Evolutionary conservation across 2,113 vertebrate genomes (phyloP).

Genomic region (Podilymbus podiceps): DNA sequence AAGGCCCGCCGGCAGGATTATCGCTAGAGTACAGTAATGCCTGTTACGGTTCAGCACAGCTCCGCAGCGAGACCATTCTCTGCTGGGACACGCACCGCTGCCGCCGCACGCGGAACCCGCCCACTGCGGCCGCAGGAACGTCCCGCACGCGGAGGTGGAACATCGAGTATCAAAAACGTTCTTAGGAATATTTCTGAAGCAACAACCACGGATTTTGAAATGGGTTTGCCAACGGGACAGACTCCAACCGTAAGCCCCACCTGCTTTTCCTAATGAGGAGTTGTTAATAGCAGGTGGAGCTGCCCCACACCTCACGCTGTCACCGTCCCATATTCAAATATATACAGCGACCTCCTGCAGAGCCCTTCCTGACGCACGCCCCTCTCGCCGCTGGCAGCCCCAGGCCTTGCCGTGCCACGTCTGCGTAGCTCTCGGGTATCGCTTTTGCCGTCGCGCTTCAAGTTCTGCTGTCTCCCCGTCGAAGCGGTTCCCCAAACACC

Average conservation of each 20-base stretch:
- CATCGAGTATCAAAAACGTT: rapidly evolving
- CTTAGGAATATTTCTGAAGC: rapidly evolving
- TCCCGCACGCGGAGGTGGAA: rapidly evolving
- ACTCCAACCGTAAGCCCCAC: rapidly evolving
- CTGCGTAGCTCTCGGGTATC: rapidly evolving
- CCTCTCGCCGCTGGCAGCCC: not conserved
- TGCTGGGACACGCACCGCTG: rapidly evolving
- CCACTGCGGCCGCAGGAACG: rapidly evolving
- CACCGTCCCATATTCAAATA: not conserved
- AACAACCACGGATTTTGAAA: rapidly evolving
- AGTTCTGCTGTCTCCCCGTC: not conserved
- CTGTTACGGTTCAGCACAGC: rapidly evolving
- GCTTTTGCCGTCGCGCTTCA: not conserved
- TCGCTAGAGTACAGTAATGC: rapidly evolving
- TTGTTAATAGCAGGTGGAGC: rapidly evolving
- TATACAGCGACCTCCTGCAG: rapidly evolving
- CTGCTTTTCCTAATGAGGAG: rapidly evolving
- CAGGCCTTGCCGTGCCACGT: not conserved
- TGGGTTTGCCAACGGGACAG: rapidly evolving
- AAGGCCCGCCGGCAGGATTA: rapidly evolving
- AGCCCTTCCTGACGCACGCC: not conserved
- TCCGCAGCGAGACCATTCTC: rapidly evolving
- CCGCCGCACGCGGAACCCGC: rapidly evolving
- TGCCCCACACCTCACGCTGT: not conserved
- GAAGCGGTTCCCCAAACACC: not conserved